A percentile compares a stretch with the other conserved stretches of the same genome.
phyloP scores from a whole-genome alignment of 2,113 vertebrate genomes.

The Odontesthes bonariensis region DNA sequence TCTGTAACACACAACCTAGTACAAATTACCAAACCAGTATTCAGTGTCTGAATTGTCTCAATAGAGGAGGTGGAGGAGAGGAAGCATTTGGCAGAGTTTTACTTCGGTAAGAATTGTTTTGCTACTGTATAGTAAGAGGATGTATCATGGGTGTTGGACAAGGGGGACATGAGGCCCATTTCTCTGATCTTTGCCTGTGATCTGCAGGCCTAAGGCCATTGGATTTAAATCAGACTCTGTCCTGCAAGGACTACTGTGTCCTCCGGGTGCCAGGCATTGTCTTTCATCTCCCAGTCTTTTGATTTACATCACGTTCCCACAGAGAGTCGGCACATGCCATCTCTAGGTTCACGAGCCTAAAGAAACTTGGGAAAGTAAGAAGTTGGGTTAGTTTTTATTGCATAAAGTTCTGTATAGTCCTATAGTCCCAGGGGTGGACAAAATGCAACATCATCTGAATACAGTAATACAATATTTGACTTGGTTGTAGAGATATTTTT shows the following conservation, averaged over 20 bases:
- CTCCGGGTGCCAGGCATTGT: constrained; percentile 38
- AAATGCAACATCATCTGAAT: background rate
- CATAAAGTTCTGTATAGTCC: constrained; percentile 2
- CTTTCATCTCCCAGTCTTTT: constrained; percentile 71
- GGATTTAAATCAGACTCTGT: constrained; percentile 63
- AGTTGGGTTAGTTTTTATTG: constrained; percentile 10
- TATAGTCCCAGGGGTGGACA: background rate
- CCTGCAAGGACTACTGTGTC: constrained; percentile 44
- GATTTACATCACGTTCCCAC: constrained; percentile 62
- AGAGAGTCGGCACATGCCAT: constrained; percentile 38
- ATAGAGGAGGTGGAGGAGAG: background rate
- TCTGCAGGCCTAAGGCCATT: constrained; percentile 57
- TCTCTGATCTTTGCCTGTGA: constrained; percentile 62
- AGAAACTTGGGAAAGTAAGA: constrained; percentile 19
- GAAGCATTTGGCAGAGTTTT: background rate
- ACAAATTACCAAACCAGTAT: background rate
- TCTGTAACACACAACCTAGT: background rate
- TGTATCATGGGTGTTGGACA: constrained; percentile 24
- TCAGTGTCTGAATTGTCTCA: constrained; percentile 1
- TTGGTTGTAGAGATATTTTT: background rate
- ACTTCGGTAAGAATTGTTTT: background rate
- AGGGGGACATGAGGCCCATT: constrained; percentile 20
- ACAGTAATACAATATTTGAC: background rate
- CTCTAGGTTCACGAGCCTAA: constrained; percentile 47
- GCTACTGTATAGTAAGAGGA: constrained; percentile 20